Evolutionary conservation across 2,888 invertebrate genomes (phyloP), one percentile per base, ranked within the genome.

Genomic region (Trissolcus japonicus): DNA sequence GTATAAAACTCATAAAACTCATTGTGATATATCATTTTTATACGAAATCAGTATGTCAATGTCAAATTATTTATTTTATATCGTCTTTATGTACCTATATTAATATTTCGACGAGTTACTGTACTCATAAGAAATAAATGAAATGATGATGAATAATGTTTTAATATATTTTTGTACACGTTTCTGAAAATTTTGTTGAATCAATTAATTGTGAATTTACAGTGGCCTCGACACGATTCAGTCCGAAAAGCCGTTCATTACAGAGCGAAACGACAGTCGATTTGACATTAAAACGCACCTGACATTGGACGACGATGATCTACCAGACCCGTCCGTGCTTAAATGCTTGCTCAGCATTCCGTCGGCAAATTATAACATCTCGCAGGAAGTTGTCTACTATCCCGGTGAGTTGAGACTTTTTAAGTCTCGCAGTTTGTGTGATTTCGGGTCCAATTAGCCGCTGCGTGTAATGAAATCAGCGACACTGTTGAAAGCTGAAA

Each of bases 271-370:
- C 13, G 85, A 87, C 68, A 83, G 84, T 25, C 66, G 73, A 68
- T 88, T 83, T 80, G 83, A 85, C 75, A 86, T 87, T 79, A 80
- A 83, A 74, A 82, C 84, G 62, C 83, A 83, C 60, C 88, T 89
- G 65, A 78, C 83, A 62, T 75, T 86, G 43, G 81, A 85, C 78
- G 84, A 88, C 66, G 82, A 84, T 61, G 83, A 86, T 78, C 80
- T 85, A 69, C 84, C 83, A 56, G 83, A 85, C 68, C 80, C 85
- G 11, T 82, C 86, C 35, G 79, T 85, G 55, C 80, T 88, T 59
- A 87, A 85, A 78, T 88, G 88, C 77, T 82, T 83, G 41, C 85
- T 88, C 53, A 83, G 83, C 73, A 88, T 88, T 80, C 87, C 88
- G 16, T 80, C 78, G 57, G 87, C 84, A 17, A 83, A 84, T 77